phyloP scores from a whole-genome alignment of 1,140 invertebrate genomes.

The Drosophila oshimai region DNA sequence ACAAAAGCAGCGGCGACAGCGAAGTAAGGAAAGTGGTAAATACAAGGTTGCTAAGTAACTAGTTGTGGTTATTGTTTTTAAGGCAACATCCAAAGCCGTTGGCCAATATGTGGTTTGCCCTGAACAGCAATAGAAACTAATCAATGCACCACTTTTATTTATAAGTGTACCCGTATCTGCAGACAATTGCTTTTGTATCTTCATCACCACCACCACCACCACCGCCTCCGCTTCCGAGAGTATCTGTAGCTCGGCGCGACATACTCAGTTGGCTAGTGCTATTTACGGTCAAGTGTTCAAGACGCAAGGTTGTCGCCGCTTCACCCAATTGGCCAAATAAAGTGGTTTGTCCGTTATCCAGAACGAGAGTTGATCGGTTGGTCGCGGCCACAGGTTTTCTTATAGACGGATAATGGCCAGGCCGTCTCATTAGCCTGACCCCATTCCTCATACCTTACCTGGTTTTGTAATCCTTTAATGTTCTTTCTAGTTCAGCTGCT shows the following conservation, averaged over 20 bases:
- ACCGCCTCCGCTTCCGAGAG: too few relatives aligned
- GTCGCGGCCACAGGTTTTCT: conserved; percentile 50
- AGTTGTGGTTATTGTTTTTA: conserved; percentile 73
- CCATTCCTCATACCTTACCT: conserved; percentile 17
- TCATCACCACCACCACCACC: too few relatives aligned
- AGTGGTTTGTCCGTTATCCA: conserved; percentile 54
- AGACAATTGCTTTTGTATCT: too few relatives aligned
- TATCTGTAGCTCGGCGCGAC: conserved; percentile 39
- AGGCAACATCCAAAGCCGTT: conserved; percentile 41
- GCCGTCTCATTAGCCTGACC: conserved; percentile 61
- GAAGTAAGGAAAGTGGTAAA: conserved; percentile 1
- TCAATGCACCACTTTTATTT: conserved; percentile 27
- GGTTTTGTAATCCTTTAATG: conserved; percentile 26
- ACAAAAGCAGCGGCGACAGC: conserved; percentile 19
- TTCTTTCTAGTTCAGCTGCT: background rate
- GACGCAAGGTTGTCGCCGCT: conserved; percentile 57
- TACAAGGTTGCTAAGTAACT: conserved; percentile 25
- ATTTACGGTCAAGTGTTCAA: conserved; percentile 75
- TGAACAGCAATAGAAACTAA: conserved; percentile 56
- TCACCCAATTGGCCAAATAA: conserved; percentile 80
- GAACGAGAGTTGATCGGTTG: conserved; percentile 4
- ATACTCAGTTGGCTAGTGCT: conserved; percentile 48
- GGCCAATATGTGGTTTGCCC: conserved; percentile 67
- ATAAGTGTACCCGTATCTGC: conserved; percentile 14
- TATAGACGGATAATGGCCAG: conserved; percentile 30